Evolutionary conservation across 53 echinoderm and acorn worm genomes (phyloP), one percentile per base, ranked within the genome.

Genomic region (Stichopus horrens): DNA sequence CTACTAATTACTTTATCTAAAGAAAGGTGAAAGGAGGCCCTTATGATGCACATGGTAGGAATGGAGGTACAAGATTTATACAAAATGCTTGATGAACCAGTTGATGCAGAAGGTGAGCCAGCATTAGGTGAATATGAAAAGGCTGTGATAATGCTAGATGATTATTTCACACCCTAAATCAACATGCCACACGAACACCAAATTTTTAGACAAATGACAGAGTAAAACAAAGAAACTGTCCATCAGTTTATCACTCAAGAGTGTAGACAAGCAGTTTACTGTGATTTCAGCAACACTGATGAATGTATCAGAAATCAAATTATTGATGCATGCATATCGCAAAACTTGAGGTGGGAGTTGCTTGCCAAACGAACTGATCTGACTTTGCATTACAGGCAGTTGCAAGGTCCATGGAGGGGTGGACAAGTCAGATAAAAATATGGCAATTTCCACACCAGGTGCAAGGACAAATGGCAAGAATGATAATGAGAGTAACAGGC

Each of bases 251-350:
- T 37, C 37, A 37, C 37, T 37, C 37, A 2, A 37, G 37, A 1
- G 37, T 37, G 52, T 5, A 65, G 71, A 9, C 66, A 66, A 23
- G 92, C 90, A 16, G 66, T 76, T 51, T 84, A 88, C 11, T 94
- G 91, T 74, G 86, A 90, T 53, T 92, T 77, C 37, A 90, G 91
- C 13, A 76, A 55, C 9, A 37, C 77, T 5, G 53, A 37, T 4
- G 89, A 93, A 58, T 90, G 92, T 23, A 90, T 94, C 23, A 74
- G 90, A 83, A 88, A 94, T 77, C 88, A 90, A 56, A 75, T 94
- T 9, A 86, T 92, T 18, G 83, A 88, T 37, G 37, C 37, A 37
- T 37, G 37, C 37, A 37, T 37, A 37, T 37, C 37, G 37, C 37
- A 37, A 37, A 37, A 86, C 19, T 22, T 93, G 11, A 14, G 90